Percentiles rank a stretch among this genome's conserved stretches.
Evolutionary conservation across 2,797 vertebrate genomes (phyloP).

Genomic region (Sphaeramia orbicularis): DNA sequence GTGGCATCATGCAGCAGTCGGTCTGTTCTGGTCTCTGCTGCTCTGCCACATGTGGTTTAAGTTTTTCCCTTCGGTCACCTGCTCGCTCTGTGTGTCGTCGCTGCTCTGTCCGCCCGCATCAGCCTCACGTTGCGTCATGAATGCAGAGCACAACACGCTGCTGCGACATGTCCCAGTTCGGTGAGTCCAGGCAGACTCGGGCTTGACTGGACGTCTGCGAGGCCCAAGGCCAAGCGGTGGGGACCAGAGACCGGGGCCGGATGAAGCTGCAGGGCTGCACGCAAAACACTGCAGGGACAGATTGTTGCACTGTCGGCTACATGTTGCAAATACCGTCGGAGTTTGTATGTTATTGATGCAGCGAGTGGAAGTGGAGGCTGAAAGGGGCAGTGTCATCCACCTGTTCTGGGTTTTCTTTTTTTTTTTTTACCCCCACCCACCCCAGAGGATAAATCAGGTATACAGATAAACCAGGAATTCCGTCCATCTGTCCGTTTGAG

Average conservation of each 20-base stretch:
- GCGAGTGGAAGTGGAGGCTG: conserved; percentile 20
- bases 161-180: conserved; percentile 63
- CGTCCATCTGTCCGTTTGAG: no score
- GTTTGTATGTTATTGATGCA: conserved; percentile 22
- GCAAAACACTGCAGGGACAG: conserved; percentile 55
- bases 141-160: conserved; percentile 39
- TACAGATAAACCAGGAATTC: no score
- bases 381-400: background rate
- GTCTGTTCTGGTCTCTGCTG: background rate
- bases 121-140: conserved; percentile 34
- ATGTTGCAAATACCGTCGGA: conserved; percentile 36
- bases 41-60: background rate
- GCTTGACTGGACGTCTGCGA: conserved; percentile 18
- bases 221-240: conserved; percentile 33
- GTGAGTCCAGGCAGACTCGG: conserved; percentile 32
- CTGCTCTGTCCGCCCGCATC: conserved; percentile 31
- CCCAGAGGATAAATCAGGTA: no score
- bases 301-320: conserved; percentile 58
- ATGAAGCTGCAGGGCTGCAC: conserved; percentile 33
- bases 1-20: no score
- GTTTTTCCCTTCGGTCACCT: background rate
- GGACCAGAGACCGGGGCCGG: conserved; percentile 41
- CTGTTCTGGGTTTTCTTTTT: background rate
- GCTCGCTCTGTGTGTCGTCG: conserved; percentile 17
- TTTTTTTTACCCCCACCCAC: no score